These are phyloP conservation scores for Eurystomus gularis DNA, from an alignment of 2,113 vertebrate species.

Conservation along the genomic window DNA sequence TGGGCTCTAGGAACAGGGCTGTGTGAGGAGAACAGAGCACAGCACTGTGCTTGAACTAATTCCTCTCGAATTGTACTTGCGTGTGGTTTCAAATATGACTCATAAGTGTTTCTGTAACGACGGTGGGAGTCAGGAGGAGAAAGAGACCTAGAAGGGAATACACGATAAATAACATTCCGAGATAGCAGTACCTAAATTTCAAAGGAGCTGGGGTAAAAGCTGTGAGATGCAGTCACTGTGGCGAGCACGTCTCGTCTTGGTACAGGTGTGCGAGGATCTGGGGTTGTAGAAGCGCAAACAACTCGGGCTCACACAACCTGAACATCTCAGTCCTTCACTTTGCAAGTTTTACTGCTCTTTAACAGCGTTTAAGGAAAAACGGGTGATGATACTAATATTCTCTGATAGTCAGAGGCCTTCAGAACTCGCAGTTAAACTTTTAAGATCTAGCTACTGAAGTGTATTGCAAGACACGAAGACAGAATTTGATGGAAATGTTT, in stretches of 20 bases:
- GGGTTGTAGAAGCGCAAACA: not conserved
- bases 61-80: not conserved
- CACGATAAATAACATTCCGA: not conserved
- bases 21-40: not conserved
- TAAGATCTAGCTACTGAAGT: not conserved
- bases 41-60: not conserved
- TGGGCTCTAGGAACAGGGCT: not conserved
- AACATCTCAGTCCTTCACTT: not conserved
- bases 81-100: not conserved
- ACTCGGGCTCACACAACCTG: not conserved
- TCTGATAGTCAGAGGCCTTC: not conserved
- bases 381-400: not conserved
- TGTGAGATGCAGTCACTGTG: not conserved
- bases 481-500: not conserved
- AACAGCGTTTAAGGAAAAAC: not conserved
- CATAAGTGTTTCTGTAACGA: not conserved
- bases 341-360: not conserved
- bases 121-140: not conserved
- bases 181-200: not conserved
- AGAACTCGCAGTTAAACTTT: not conserved
- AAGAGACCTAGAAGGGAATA: not conserved
- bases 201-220: not conserved
- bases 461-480: not conserved
- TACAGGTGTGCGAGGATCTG: not conserved
- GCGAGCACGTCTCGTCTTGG: not conserved